Percentiles rank a stretch among this genome's conserved stretches.
phyloP scores from a whole-genome alignment of 2,797 vertebrate genomes.

The Poeciliopsis paucimaculata region DNA sequence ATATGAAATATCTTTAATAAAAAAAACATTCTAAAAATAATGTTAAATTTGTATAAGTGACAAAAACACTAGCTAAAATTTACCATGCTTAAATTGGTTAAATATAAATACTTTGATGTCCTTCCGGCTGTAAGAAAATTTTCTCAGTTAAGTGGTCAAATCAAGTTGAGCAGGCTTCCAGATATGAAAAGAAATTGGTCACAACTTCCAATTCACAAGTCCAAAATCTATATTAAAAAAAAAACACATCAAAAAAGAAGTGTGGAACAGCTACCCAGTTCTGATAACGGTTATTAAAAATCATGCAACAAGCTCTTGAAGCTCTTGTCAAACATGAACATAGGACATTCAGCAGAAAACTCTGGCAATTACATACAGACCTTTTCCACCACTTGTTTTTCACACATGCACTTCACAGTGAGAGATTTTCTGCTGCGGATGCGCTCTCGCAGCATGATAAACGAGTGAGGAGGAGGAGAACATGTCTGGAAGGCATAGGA shows the following conservation, averaged over 20 bases:
- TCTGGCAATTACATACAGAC: neutral
- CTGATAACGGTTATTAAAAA: neutral
- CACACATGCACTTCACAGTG: neutral
- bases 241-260: neutral
- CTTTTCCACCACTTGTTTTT: conserved; percentile 3
- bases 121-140: neutral
- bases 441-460: conserved; percentile 1
- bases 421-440: conserved; percentile 1
- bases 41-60: neutral
- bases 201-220: neutral
- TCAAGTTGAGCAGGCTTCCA: neutral
- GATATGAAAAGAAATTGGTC: neutral
- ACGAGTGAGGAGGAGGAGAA: neutral
- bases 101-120: neutral
- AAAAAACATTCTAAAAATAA: neutral
- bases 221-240: neutral
- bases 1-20: neutral
- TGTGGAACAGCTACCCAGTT: neutral
- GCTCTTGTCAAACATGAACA: neutral
- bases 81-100: neutral
- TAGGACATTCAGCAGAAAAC: neutral
- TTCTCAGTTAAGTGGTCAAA: neutral
- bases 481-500: conserved; percentile 1
- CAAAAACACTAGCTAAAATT: neutral
- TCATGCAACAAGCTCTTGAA: neutral